Base-by-base conservation (phyloP, 1,140 invertebrate species). In the Apis laboriosa region DNA sequence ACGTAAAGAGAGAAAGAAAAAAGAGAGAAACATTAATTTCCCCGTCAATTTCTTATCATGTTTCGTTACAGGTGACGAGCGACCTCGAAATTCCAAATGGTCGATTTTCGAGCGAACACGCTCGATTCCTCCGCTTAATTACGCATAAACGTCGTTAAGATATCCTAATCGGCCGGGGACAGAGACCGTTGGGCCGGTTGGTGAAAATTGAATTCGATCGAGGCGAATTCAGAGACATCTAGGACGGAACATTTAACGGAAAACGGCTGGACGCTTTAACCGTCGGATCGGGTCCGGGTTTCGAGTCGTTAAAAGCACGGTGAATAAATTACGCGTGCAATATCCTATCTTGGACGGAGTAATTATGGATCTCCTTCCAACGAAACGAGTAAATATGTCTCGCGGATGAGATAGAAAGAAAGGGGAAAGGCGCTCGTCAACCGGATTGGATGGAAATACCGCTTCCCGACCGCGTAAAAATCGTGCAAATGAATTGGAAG, bases 241-340 rank as follows among this genome's bases (percentile, higher is more conserved):
- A 17, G 34, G 34, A 43, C 19, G 51, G 17, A 56, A 53, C 78
- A 80, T 80, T 80, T 75, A 60, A 51, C 51, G 5, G 55, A n/a
- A 43, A 75, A 63, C 51, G 2, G 17, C 43, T n/a, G 53, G 56
- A 79, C 43, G 68, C 70, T 73, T 73, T n/a, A 34, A 34, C 34
- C 2, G 34, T 28, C 68, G 28, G 51, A 34, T 61, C 51, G 70
- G 74, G 73, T 80, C 68, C n/a, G 11, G 53, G 8, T 79, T 56
- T 70, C 53, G 49, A n/a, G 60, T 15, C 78, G 78, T 80, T 80
- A 80, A 64, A 73, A 66, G 19, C 28, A 9, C 64, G 28, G 15
- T 24, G 60, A 80, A 80, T 80, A 75, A 75, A 80, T 80, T 75
- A 75, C 60, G 21, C 60, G 70, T 72, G 70, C 70, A 55, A 72